phyloP scores from a whole-genome alignment of 2,797 vertebrate genomes.

The Falco columbarius region DNA sequence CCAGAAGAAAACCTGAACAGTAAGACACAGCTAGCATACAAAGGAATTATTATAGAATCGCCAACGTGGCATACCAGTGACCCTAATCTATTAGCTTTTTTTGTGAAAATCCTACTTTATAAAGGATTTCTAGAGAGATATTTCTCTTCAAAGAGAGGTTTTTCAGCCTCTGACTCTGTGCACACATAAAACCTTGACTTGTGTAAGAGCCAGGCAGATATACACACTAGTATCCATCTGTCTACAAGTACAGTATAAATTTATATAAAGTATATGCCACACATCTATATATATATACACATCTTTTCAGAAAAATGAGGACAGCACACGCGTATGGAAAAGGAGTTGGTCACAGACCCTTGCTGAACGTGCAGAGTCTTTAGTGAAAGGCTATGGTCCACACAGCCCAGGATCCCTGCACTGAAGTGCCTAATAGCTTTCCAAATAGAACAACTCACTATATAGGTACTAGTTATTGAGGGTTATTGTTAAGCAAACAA shows the following conservation, averaged over 20 bases:
- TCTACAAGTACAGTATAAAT: not conserved
- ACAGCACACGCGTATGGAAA: accelerated
- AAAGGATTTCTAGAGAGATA: not conserved
- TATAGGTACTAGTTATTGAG: not conserved
- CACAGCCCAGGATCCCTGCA: not conserved
- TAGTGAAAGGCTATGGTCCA: not conserved
- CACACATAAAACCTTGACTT: not conserved
- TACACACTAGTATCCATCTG: accelerated
- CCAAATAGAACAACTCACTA: not conserved
- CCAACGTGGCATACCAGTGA: accelerated
- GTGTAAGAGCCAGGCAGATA: not conserved
- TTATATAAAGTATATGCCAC: no score
- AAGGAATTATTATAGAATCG: not conserved
- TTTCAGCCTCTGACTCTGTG: not conserved
- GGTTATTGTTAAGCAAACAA: conserved; percentile 63
- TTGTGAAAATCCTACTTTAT: not conserved
- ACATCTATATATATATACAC: not conserved
- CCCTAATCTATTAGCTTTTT: accelerated
- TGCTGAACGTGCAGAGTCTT: not conserved
- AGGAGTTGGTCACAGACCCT: accelerated
- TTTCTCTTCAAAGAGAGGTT: accelerated
- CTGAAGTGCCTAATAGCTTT: not conserved
- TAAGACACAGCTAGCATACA: no score
- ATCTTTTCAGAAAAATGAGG: not conserved
- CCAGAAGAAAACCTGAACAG: not conserved